Evolutionary conservation across 2,888 invertebrate species (phyloP).

Genomic region (Pimpla rufipes): DNA sequence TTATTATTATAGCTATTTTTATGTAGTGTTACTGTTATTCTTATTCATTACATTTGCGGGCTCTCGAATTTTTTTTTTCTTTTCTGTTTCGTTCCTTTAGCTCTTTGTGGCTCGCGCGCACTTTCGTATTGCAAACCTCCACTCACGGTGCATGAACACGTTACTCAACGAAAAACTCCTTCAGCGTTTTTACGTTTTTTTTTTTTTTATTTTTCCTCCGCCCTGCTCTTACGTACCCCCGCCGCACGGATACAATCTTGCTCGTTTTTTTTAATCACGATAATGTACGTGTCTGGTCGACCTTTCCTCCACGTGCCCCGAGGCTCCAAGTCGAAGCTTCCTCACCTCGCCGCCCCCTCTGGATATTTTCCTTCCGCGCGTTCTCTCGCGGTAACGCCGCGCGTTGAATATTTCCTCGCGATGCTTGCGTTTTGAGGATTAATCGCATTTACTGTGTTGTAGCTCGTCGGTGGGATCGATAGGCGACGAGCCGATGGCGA

Average conservation of each 20-base stretch:
- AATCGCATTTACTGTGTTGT: neutral
- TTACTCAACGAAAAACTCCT: conserved; percentile 24
- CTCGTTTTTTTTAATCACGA: conserved; percentile 45
- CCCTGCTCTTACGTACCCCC: too few species aligned
- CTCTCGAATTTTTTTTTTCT: neutral
- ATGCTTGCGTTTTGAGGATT: too few species aligned
- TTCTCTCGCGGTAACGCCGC: too few species aligned
- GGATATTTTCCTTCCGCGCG: neutral
- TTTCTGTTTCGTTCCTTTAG: neutral
- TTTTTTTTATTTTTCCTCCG: neutral
- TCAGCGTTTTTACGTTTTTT: neutral
- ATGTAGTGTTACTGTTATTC: conserved; percentile 14
- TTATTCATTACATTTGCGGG: neutral
- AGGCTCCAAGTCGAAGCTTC: conserved; percentile 1
- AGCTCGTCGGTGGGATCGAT: neutral
- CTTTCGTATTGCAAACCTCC: neutral
- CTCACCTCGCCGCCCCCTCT: neutral
- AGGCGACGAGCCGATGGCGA: neutral
- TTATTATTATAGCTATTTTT: too few species aligned
- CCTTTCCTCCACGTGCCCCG: conserved; percentile 15
- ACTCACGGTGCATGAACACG: neutral
- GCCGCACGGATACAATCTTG: conserved; percentile 8
- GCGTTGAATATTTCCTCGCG: too few species aligned
- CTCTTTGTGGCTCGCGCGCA: conserved; percentile 8
- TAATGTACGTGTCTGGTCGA: conserved; percentile 48